A percentile compares a stretch with the other conserved stretches of the same genome.
Evolutionary conservation across 2,888 invertebrate genomes (phyloP).

Genomic region (Brachyptera risi): DNA sequence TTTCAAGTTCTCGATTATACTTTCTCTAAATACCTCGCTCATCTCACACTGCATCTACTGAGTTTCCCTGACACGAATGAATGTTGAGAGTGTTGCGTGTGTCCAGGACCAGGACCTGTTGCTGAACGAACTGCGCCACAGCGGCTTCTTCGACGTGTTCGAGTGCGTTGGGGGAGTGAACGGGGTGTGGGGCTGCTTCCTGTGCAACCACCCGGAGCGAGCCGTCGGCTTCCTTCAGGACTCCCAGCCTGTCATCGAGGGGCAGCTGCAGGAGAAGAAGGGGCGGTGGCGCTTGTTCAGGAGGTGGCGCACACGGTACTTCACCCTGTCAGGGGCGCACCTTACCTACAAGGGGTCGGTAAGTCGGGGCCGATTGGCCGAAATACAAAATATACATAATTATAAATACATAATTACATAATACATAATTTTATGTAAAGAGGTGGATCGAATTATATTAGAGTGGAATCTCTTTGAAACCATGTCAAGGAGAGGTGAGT

Average conservation of each 20-base stretch:
- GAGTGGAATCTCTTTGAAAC: too few relatives aligned
- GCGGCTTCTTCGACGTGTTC: conserved; percentile 91
- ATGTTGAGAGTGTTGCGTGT: too few relatives aligned
- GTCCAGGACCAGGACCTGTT: conserved; percentile 82
- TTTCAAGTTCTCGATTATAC: too few relatives aligned
- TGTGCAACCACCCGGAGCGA: conserved; percentile 89
- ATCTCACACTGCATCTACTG: too few relatives aligned
- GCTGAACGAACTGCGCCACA: conserved; percentile 77
- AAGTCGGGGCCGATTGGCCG: conserved; percentile 44
- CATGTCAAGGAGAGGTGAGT: too few relatives aligned
- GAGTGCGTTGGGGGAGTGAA: conserved; percentile 62
- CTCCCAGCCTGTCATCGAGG: conserved; percentile 84
- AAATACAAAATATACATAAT: too few relatives aligned
- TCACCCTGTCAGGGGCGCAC: conserved; percentile 88
- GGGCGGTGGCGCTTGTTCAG: conserved; percentile 88
- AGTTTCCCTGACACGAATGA: too few relatives aligned
- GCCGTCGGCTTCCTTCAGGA: conserved; percentile 52
- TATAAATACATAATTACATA: too few relatives aligned
- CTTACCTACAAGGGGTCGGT: conserved; percentile 82
- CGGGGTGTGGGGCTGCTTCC: conserved; percentile 80
- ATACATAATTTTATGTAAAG: too few relatives aligned
- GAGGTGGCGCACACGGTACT: conserved; percentile 90
- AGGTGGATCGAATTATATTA: too few relatives aligned
- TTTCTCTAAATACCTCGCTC: too few relatives aligned
- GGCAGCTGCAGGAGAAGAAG: conserved; percentile 87